A percentile compares a stretch with the other conserved stretches of the same genome.
Conservation (phyloP, 2,797 vertebrate species). For the Mareca strepera region DNA sequence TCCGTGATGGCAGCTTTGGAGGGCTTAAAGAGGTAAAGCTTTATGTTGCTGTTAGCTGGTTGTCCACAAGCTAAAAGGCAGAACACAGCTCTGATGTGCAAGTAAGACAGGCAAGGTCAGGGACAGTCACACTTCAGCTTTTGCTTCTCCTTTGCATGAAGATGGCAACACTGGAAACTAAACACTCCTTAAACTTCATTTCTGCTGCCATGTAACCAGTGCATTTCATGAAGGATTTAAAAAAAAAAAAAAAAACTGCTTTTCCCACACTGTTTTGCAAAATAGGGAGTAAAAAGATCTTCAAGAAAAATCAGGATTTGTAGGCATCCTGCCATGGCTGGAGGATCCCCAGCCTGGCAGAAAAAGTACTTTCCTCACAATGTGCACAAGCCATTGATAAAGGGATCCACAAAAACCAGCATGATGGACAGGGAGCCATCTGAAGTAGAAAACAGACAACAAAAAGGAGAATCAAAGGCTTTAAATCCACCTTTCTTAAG, state of each 20-base stretch:
- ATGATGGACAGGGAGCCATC: not conserved
- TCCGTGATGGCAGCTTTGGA: not conserved
- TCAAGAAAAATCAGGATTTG: not conserved
- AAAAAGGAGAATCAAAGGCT: not conserved
- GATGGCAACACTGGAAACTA: not conserved
- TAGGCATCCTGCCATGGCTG: not conserved
- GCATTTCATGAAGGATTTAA: not conserved
- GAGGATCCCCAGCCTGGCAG: not conserved
- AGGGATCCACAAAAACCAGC: not conserved
- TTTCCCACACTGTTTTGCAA: not conserved
- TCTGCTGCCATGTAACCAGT: not conserved
- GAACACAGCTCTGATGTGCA: not conserved
- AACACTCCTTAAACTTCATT: not conserved
- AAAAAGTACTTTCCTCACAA: not conserved
- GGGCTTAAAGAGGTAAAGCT: not conserved
- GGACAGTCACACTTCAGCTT: not conserved
- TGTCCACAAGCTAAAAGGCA: not conserved
- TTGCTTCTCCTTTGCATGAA: not conserved
- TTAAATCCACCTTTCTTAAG: not conserved
- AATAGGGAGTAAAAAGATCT: not conserved
- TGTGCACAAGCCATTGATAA: fast-evolving
- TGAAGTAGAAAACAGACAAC: not conserved
- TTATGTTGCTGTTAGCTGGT: not conserved
- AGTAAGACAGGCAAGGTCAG: not conserved
- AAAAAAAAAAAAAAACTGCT: not conserved